Evolutionary conservation across 2,113 vertebrate species (phyloP).

Genomic region (Pollachius pollachius): DNA sequence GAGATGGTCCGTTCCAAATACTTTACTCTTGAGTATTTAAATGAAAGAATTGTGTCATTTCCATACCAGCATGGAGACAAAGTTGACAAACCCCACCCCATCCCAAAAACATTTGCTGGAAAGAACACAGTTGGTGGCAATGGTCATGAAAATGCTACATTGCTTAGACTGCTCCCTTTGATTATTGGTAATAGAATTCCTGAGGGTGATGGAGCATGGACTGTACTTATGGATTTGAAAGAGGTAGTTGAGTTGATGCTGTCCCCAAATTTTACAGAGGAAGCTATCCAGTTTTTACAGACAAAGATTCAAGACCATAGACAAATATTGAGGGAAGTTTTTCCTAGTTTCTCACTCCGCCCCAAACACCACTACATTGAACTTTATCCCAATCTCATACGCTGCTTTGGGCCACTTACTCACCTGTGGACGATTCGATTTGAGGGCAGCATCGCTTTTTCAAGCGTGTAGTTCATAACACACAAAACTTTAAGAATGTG

Average conservation of each 20-base stretch:
- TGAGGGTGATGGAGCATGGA: background rate
- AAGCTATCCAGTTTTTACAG: slow-evolving; percentile 22
- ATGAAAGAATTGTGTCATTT: background rate
- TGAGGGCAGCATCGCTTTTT: slow-evolving; percentile 7
- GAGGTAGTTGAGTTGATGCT: slow-evolving; percentile 14
- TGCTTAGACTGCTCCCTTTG: slow-evolving; percentile 28
- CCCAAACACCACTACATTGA: slow-evolving; percentile 28
- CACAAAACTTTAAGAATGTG: slow-evolving; percentile 25
- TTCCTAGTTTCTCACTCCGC: slow-evolving; percentile 9
- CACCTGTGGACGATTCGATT: slow-evolving; percentile 24
- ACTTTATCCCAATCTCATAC: slow-evolving; percentile 14
- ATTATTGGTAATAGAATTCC: slow-evolving; percentile 13
- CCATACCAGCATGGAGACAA: background rate
- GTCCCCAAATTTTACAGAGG: slow-evolving; percentile 5
- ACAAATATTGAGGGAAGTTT: slow-evolving; percentile 4
- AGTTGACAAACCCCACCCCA: background rate
- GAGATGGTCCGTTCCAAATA: background rate
- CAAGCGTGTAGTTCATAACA: slow-evolving; percentile 12
- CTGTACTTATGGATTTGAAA: slow-evolving; percentile 19
- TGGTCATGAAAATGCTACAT: slow-evolving; percentile 24
- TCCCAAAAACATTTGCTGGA: background rate
- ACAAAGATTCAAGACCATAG: slow-evolving; percentile 25
- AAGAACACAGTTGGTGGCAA: slow-evolving; percentile 14
- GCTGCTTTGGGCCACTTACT: too few species aligned
- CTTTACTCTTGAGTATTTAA: slow-evolving; percentile 1